phyloP scores from a whole-genome alignment of 1,140 invertebrate genomes.

The Heliconius eleuchia region DNA sequence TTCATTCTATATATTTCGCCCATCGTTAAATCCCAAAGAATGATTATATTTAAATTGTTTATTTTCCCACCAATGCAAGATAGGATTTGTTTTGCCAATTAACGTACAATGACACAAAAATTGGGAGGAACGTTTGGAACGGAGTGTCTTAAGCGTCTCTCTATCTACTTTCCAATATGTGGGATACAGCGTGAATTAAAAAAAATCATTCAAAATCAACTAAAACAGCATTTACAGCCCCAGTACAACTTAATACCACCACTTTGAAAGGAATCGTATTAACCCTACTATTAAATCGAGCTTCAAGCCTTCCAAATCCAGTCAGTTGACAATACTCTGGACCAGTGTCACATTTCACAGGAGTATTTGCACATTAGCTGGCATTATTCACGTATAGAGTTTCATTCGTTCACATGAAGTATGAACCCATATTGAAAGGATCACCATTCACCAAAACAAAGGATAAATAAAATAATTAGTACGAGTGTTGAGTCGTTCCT shows the following conservation, averaged over 20 bases:
- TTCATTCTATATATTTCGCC: not conserved
- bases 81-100: too few relatives aligned
- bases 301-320: not conserved
- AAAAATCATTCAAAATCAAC: not conserved
- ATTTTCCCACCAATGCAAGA: not conserved
- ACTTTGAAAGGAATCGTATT: slow-evolving; percentile 2
- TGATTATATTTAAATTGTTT: too few relatives aligned
- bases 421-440: slow-evolving; percentile 43
- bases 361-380: slow-evolving; percentile 64
- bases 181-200: too few relatives aligned
- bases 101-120: too few relatives aligned
- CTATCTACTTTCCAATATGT: too few relatives aligned
- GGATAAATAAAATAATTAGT: slow-evolving; percentile 77
- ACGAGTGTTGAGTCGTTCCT: slow-evolving; percentile 70
- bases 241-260: not conserved
- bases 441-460: slow-evolving; percentile 50
- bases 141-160: too few relatives aligned
- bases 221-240: not conserved
- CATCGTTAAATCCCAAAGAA: too few relatives aligned
- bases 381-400: slow-evolving; percentile 61
- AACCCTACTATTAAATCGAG: slow-evolving; percentile 10
- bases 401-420: slow-evolving; percentile 52
- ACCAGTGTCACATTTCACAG: slow-evolving; percentile 56
- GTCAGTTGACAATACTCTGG: not conserved
- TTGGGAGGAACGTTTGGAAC: too few relatives aligned